Percentiles rank a stretch among this genome's conserved stretches.
These are phyloP conservation scores for Nezara viridula DNA, from an alignment of 2,888 invertebrate species.

Conservation along the genomic window DNA sequence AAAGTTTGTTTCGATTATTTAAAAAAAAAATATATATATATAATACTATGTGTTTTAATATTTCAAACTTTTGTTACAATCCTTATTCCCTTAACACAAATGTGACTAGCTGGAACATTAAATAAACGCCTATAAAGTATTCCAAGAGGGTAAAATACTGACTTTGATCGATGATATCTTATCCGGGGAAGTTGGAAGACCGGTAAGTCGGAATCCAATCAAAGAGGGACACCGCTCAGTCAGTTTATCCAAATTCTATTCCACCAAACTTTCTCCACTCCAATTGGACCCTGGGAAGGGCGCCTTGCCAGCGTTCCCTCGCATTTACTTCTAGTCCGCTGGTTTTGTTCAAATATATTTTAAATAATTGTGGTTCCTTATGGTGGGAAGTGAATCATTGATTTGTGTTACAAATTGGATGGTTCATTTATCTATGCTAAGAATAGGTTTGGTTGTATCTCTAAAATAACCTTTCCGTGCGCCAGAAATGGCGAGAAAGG, in stretches of 20 bases:
- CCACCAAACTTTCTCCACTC: background rate
- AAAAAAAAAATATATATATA: too few species aligned
- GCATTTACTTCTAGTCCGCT: background rate
- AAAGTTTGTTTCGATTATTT: too few species aligned
- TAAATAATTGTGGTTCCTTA: background rate
- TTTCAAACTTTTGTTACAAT: too few species aligned
- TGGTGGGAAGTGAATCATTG: too few species aligned
- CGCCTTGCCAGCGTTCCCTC: background rate
- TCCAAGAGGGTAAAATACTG: background rate
- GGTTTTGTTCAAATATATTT: background rate
- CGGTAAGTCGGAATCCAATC: conserved; percentile 25
- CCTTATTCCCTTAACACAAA: too few species aligned
- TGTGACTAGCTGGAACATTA: background rate
- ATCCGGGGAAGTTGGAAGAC: background rate
- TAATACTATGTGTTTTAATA: too few species aligned
- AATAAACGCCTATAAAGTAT: conserved; percentile 3
- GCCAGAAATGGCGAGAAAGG: too few species aligned
- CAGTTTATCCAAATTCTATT: conserved; percentile 51
- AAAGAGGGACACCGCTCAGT: conserved; percentile 51
- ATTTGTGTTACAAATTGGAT: too few species aligned
- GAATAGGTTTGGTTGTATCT: too few species aligned
- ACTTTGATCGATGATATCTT: conserved; percentile 15
- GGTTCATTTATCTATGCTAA: too few species aligned
- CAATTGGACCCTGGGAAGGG: background rate
- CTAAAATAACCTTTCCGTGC: too few species aligned